Evolutionary conservation across 2,888 invertebrate species (phyloP), one percentile per base, ranked within the genome.

Genomic region (Cheilosia vernalis): DNA sequence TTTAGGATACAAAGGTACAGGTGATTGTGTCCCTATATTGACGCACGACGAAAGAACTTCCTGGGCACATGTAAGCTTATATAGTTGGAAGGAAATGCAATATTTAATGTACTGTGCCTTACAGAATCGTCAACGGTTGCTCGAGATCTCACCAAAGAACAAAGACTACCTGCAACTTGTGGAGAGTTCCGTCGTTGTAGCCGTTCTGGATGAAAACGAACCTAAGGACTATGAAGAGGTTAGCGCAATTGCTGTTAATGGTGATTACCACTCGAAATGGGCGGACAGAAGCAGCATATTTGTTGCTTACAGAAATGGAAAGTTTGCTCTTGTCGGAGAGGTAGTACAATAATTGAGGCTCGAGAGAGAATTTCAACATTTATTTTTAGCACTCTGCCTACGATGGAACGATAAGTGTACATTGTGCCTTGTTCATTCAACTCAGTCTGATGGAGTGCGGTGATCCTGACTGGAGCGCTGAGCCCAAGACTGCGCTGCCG

Each of bases 211-310:
- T 86, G 92, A 93, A 60, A 89, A 91, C 42, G 89, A 90, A 47
- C 91, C 92, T 0, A 85, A 76, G 2, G 84, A 89, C 72, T 91
- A 91, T 33, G 90, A 91, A 21, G 92, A 93, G 90, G 87, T 92
- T 4, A 90, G 91, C 4, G 89, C 90, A 73, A 47, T 90, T 10
- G 90, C 91, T 0, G 86, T 94, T 51, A 90, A 91, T 78, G 94
- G 94, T 0, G 93, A 94, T 88, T 91, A 92, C 30, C 90, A 90
- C 17, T 93, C 93, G 73, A 92, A 93, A 37, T 95, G 94, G 94
- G 93, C 93, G 49, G 95, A 95, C 89, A 94, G 94, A 88, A 93
- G 93, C 63, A 90, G 93, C 56, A 90, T 90, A 6, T 87, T 93
- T 21, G 88, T 93, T 4, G 89, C 91, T 70, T 94, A 91, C 87